Evolutionary conservation across 2,888 invertebrate species (phyloP).

Genomic region (Esperia sulphurella): DNA sequence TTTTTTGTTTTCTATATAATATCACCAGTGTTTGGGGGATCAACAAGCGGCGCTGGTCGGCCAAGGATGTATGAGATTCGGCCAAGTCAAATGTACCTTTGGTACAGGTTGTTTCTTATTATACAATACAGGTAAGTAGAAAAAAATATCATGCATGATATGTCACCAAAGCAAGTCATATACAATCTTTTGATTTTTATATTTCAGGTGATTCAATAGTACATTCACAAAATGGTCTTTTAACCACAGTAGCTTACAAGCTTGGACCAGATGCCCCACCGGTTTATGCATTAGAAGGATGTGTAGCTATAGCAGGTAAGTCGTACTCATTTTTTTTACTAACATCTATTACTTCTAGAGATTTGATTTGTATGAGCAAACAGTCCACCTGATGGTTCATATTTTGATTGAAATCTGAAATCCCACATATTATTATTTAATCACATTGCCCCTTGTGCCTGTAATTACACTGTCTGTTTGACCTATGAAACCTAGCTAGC

Average conservation of each 20-base stretch:
- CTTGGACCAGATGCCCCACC: conserved; percentile 87
- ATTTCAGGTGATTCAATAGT: conserved; percentile 83
- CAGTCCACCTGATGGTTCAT: too few relatives aligned
- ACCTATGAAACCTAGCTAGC: too few relatives aligned
- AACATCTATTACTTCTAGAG: too few relatives aligned
- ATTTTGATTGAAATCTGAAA: too few relatives aligned
- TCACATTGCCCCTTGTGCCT: too few relatives aligned
- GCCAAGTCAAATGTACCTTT: conserved; percentile 96
- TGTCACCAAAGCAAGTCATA: neutral
- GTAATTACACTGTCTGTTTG: too few relatives aligned
- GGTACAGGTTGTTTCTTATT: conserved; percentile 97
- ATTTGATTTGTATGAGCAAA: neutral
- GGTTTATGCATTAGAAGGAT: conserved; percentile 94
- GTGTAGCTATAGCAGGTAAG: conserved; percentile 89
- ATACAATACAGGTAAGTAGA: conserved; percentile 91
- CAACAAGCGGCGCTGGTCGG: conserved; percentile 97
- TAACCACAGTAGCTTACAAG: conserved; percentile 95
- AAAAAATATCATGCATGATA: neutral
- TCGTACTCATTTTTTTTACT: too few relatives aligned
- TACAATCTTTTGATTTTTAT: neutral
- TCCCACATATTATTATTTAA: too few relatives aligned
- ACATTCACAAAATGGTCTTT: conserved; percentile 90
- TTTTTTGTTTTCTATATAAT: too few relatives aligned
- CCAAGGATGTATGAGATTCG: conserved; percentile 92
- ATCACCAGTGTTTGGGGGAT: conserved; percentile 90